Percentiles rank a stretch among this genome's conserved stretches.
These are phyloP conservation scores for Oryzias sinensis DNA, from an alignment of 2,797 vertebrate species.

Conservation along the genomic window DNA sequence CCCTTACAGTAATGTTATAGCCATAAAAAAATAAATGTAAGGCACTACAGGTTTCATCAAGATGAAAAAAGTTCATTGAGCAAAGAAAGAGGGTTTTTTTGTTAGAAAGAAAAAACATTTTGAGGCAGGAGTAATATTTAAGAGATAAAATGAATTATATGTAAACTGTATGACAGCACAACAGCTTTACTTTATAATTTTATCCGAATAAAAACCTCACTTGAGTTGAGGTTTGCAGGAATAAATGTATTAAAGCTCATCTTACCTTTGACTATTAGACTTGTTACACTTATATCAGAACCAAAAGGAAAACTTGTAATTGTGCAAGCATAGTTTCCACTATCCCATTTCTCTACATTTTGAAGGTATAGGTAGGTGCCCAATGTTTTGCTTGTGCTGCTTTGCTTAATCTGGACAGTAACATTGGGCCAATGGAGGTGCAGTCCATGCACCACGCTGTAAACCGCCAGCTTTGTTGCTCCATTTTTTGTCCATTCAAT, in stretches of 20 bases:
- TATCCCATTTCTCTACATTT: constrained; percentile 29
- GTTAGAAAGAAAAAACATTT: too few relatives aligned
- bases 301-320: constrained; percentile 50
- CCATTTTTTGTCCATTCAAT: constrained; percentile 50
- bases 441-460: accelerated
- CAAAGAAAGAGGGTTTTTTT: too few relatives aligned
- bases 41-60: background rate
- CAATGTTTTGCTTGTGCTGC: accelerated
- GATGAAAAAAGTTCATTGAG: too few relatives aligned
- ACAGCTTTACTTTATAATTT: too few relatives aligned
- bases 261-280: constrained; percentile 68
- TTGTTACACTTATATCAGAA: constrained; percentile 3
- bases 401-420: background rate
- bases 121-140: too few relatives aligned
- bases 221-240: background rate
- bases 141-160: too few relatives aligned
- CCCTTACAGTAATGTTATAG: too few relatives aligned
- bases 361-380: constrained; percentile 49
- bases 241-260: background rate
- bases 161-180: too few relatives aligned
- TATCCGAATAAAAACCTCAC: background rate
- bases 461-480: constrained; percentile 44
- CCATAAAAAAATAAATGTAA: background rate
- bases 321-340: constrained; percentile 60
- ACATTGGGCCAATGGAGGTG: background rate